Evolutionary conservation across 2,797 vertebrate genomes (phyloP), one percentile per base, ranked within the genome.

Genomic region (Melanotaenia nigrans): DNA sequence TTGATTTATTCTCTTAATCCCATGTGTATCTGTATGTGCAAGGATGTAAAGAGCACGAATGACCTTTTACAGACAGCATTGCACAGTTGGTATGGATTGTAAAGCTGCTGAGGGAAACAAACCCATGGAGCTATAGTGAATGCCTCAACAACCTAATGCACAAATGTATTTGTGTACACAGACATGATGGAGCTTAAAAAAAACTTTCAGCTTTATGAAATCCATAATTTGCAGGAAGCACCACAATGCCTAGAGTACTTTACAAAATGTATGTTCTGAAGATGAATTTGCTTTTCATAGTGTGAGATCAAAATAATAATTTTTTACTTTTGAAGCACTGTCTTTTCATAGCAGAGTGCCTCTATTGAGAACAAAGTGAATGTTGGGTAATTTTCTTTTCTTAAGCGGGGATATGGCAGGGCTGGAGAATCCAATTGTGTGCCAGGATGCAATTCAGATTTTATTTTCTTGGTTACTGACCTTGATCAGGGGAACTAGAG

Each of bases 401-500:
- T 75, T 86, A 83, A 78, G 79, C 69, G 45, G 73, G 66, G 77
- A 84, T 84, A 86, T 84, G 83, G 77, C 80, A 73, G 82, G 71
- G 73, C 73, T 84, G 78, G 73, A 84, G 86, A 88, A 89, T 87
- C 74, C 85, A 82, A 87, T 87, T 87, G 85, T 90, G 77, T 71
- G 77, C 68, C 68, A 71, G 87, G 79, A 86, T 85, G 85, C 85
- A 90, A 93, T 92, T 91, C 90, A 90, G 87, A 92, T 93, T 93
- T 93, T 92, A 92, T 94, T 93, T 94, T 91, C 92, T 92, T 93
- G 90, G 91, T 93, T 90, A 91, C 89, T 92, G 92, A 95, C 94
- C 94, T 94, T 95, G 92, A 95, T 95, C 85, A 64, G 78, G 85
- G 86, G 90, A 93, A 90, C 84, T 68, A 76, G 81, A 85, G 89